Evolutionary conservation across 2,888 invertebrate species (phyloP).

Genomic region (Macaria liturata): DNA sequence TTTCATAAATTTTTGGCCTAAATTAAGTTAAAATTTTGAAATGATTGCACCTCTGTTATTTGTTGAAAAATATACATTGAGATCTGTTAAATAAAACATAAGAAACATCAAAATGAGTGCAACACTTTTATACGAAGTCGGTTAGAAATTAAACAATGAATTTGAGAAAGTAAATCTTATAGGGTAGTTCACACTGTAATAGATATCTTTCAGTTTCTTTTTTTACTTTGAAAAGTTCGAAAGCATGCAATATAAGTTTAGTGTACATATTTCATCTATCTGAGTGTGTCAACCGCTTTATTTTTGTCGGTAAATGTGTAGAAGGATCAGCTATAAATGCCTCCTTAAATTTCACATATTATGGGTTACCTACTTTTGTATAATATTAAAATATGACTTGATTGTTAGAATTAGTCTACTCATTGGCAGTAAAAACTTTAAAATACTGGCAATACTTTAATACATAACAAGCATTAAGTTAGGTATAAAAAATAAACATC

Average conservation of each 20-base stretch:
- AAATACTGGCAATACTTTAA: constrained; percentile 58
- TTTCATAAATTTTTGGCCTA: no score
- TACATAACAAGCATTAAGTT: constrained; percentile 45
- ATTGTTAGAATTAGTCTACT: constrained; percentile 61
- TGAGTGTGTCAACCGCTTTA: constrained; percentile 28
- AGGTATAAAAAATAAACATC: constrained; percentile 71
- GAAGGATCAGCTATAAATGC: constrained; percentile 68
- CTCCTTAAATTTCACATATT: constrained; percentile 54
- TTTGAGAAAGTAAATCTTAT: constrained; percentile 64
- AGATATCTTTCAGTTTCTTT: no score
- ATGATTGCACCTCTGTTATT: no score
- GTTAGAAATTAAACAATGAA: constrained; percentile 66
- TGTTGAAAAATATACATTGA: no score
- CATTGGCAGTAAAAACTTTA: constrained; percentile 65
- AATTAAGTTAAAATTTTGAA: no score
- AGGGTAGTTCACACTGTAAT: constrained; percentile 8
- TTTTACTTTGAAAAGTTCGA: no score
- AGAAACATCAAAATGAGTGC: no score
- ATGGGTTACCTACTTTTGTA: constrained; percentile 53
- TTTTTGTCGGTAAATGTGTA: constrained; percentile 57
- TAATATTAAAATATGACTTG: constrained; percentile 60
- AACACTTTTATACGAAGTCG: no score
- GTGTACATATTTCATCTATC: background rate
- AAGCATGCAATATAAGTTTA: no score
- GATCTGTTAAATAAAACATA: no score